These are phyloP conservation scores for Sinella curviseta DNA, from an alignment of 1,140 invertebrate species.

Conservation along the genomic window DNA sequence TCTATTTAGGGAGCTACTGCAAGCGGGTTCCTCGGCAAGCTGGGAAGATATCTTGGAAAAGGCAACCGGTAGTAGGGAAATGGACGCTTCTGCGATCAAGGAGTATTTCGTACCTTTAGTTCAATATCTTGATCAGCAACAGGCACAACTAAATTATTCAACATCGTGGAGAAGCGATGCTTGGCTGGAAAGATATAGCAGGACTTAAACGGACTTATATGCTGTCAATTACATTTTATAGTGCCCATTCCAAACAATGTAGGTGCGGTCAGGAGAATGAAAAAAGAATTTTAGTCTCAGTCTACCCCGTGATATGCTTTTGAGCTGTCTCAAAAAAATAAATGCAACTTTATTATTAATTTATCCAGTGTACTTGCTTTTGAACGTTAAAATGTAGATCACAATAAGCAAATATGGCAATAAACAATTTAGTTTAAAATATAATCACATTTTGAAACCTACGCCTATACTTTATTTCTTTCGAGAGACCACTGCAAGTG, in stretches of 20 bases:
- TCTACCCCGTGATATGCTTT: too few relatives aligned
- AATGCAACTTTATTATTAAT: not conserved
- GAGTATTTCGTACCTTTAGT: conserved; percentile 81
- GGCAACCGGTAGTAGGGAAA: conserved; percentile 67
- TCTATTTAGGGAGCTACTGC: conserved; percentile 71
- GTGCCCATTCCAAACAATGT: too few relatives aligned
- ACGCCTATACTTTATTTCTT: too few relatives aligned
- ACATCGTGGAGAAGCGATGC: conserved; percentile 39
- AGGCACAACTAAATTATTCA: conserved; percentile 26
- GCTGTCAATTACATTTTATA: too few relatives aligned
- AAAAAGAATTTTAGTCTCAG: too few relatives aligned
- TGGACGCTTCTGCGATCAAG: conserved; percentile 79
- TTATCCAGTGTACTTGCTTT: not conserved
- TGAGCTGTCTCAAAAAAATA: not conserved
- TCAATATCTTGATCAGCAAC: conserved; percentile 34
- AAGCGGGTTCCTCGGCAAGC: conserved; percentile 76
- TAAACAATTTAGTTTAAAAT: not conserved
- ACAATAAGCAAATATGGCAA: not conserved
- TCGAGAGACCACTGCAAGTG: too few relatives aligned
- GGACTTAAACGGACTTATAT: too few relatives aligned
- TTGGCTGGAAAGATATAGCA: conserved; percentile 36
- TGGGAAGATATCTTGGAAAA: conserved; percentile 82
- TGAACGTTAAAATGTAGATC: not conserved
- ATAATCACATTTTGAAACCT: too few relatives aligned
- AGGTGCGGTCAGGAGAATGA: too few relatives aligned